These are phyloP conservation scores for Zoanthus sociatus DNA, from an alignment of 92 coral and sea anemone genomes.

Conservation along the genomic window DNA sequence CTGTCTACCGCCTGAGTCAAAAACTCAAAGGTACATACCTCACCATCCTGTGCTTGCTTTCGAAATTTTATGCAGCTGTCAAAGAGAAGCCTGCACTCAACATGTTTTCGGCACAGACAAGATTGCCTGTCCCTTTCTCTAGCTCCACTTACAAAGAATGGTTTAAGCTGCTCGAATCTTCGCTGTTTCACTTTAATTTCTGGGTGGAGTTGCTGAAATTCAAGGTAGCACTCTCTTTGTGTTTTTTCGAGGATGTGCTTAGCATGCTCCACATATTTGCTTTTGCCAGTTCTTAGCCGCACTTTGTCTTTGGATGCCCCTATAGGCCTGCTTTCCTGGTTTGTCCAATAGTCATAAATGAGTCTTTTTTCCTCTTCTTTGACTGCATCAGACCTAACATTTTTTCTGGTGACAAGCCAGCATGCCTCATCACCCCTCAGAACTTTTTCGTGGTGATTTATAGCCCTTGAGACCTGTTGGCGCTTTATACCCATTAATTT, in stretches of 20 bases:
- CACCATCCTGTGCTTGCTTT: constrained; percentile 16
- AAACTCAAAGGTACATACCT: too few relatives aligned
- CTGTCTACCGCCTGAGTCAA: too few relatives aligned
- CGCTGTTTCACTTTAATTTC: constrained; percentile 58
- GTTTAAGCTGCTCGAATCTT: constrained; percentile 62
- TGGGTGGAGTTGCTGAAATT: constrained; percentile 65
- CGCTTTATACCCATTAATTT: constrained; percentile 43
- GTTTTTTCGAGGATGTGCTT: constrained; percentile 67
- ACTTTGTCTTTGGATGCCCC: constrained; percentile 49
- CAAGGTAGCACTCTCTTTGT: constrained; percentile 60
- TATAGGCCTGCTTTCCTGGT: constrained; percentile 39
- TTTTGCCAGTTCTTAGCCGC: constrained; percentile 38
- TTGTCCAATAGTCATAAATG: constrained; percentile 45
- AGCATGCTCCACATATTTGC: constrained; percentile 59
- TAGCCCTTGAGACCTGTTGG: constrained; percentile 27
- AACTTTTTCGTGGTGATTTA: constrained; percentile 4
- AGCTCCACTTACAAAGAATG: constrained; percentile 61
- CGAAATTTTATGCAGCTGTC: constrained; percentile 63
- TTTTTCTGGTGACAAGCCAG: constrained; percentile 26
- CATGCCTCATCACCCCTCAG: constrained; percentile 22
- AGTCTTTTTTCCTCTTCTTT: constrained; percentile 20
- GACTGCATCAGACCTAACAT: constrained; percentile 44
- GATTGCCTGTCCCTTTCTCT: constrained; percentile 45
- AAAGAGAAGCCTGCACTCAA: constrained; percentile 59
- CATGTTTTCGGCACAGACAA: constrained; percentile 65